Evolutionary conservation across 2,888 invertebrate species (phyloP).

Genomic region (Euplexia lucipara): DNA sequence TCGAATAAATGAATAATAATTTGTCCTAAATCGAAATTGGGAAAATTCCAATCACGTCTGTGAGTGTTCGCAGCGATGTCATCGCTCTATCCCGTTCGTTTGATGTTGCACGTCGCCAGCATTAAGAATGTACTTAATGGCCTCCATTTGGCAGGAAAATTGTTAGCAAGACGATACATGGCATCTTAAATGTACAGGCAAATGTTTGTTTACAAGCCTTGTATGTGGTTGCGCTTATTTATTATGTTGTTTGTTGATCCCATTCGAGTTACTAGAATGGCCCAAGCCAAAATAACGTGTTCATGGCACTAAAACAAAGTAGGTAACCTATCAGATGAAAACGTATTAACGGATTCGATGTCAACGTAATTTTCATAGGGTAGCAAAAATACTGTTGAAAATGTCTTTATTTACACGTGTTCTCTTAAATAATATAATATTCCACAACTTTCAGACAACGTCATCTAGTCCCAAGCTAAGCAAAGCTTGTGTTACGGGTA

Average conservation of each 20-base stretch:
- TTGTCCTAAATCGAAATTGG: conserved; percentile 40
- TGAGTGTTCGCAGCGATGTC: conserved; percentile 46
- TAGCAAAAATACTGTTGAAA: too few species aligned
- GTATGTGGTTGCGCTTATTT: conserved; percentile 23
- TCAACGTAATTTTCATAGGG: too few species aligned
- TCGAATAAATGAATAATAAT: conserved; percentile 44
- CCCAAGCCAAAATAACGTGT: background rate
- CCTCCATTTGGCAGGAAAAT: conserved; percentile 58
- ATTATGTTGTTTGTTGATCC: conserved; percentile 29
- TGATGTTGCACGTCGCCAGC: conserved; percentile 59
- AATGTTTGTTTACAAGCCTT: conserved; percentile 48
- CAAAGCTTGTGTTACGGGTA: too few species aligned
- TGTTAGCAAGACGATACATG: conserved; percentile 42
- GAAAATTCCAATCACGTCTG: conserved; percentile 56
- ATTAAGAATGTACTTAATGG: conserved; percentile 58
- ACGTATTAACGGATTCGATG: too few species aligned
- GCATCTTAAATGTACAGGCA: conserved; percentile 34
- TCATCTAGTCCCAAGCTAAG: too few species aligned
- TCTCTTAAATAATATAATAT: too few species aligned
- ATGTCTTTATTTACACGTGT: too few species aligned
- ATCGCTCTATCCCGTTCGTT: conserved; percentile 52
- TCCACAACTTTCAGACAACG: too few species aligned
- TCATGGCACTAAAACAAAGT: background rate
- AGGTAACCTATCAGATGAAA: background rate
- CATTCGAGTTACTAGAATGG: conserved; percentile 1